Evolutionary conservation across 2,797 vertebrate genomes (phyloP).

Genomic region (Micrastur ruficollis): DNA sequence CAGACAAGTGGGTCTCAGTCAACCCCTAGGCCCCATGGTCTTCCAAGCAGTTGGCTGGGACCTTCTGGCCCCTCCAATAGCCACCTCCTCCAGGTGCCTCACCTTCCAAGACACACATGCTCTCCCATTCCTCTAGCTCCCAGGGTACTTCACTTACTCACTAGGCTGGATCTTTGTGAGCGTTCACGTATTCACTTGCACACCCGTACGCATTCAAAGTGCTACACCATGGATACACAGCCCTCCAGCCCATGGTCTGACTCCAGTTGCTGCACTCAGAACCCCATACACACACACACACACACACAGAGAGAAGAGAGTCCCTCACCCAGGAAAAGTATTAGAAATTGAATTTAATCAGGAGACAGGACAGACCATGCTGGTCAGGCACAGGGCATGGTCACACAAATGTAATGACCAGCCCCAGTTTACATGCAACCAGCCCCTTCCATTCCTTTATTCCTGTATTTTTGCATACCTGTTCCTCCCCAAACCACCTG

Average conservation of each 20-base stretch:
- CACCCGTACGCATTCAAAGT: neutral
- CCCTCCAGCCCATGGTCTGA: neutral
- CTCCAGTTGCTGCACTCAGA: neutral
- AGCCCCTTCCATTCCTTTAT: neutral
- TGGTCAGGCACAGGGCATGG: no score
- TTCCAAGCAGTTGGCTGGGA: neutral
- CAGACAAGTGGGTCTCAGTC: neutral
- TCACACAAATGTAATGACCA: neutral
- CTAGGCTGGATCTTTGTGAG: neutral
- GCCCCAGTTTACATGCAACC: neutral
- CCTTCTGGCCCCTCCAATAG: neutral
- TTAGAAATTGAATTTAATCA: neutral
- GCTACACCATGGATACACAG: neutral
- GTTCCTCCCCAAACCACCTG: neutral
- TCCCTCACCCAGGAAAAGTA: neutral
- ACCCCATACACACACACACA: neutral
- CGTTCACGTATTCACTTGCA: fast-evolving
- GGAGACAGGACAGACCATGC: neutral
- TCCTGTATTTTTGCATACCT: neutral
- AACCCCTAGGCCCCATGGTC: neutral
- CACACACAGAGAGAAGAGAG: neutral
- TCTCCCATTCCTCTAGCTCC: neutral
- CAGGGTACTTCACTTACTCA: neutral
- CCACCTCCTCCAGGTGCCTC: neutral
- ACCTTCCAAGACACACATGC: neutral